These are phyloP conservation scores for Eulemur coronatus DNA, from an alignment of 2,797 vertebrate genomes.

Conservation along the genomic window DNA sequence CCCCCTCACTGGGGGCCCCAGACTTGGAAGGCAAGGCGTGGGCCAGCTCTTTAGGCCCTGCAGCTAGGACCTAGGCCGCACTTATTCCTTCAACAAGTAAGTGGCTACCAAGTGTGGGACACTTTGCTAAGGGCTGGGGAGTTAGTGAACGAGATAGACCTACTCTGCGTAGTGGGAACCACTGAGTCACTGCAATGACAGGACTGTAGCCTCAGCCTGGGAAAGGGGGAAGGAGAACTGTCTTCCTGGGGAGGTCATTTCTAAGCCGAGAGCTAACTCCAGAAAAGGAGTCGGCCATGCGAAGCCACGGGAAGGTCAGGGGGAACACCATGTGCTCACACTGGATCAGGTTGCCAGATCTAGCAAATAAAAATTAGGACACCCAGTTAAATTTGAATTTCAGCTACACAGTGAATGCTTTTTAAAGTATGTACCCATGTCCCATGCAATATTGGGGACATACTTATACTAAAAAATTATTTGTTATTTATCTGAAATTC, in stretches of 20 bases:
- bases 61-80: neutral
- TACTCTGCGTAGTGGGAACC: neutral
- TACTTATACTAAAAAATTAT: neutral
- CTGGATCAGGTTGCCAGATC: neutral
- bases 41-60: neutral
- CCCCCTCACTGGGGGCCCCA: neutral
- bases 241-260: neutral
- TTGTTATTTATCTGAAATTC: slow-evolving; percentile 10
- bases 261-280: slow-evolving; percentile 17
- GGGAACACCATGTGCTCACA: neutral
- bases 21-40: neutral
- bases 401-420: neutral
- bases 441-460: neutral
- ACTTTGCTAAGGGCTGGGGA: neutral
- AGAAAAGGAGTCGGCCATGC: neutral
- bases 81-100: neutral
- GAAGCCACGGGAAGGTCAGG: neutral
- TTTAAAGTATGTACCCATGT: neutral
- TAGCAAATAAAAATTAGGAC: neutral
- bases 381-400: slow-evolving; percentile 29
- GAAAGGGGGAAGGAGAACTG: neutral
- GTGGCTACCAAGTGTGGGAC: neutral
- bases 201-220: neutral
- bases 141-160: neutral
- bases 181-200: neutral